These are phyloP conservation scores for Acrobasis suavella DNA, from an alignment of 2,888 invertebrate genomes.

Conservation along the genomic window DNA sequence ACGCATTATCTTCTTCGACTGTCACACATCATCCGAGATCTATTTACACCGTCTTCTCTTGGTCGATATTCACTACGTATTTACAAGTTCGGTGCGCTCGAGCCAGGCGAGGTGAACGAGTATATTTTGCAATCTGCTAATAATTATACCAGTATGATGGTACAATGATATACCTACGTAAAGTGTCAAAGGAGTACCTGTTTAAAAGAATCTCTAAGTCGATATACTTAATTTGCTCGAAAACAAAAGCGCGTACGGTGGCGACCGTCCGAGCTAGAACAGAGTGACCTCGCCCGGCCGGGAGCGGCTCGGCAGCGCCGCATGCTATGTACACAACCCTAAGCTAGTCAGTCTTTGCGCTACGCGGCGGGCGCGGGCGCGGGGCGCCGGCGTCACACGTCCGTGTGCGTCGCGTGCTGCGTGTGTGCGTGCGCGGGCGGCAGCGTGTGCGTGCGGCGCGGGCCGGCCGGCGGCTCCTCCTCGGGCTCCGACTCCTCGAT, in stretches of 20 bases:
- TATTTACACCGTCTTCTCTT: conserved; percentile 18
- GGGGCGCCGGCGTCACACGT: conserved; percentile 66
- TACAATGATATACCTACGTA: background rate
- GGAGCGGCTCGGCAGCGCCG: conserved; percentile 10
- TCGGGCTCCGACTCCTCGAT: conserved; percentile 94
- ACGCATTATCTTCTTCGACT: conserved; percentile 8
- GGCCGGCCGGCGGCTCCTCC: conserved; percentile 57
- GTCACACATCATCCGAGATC: conserved; percentile 1
- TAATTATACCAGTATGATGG: background rate
- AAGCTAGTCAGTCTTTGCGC: conserved; percentile 25
- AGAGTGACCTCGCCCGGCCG: too few relatives aligned
- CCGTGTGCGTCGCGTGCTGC: conserved; percentile 62
- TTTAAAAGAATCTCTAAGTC: too few relatives aligned
- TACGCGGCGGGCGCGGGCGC: conserved; percentile 32
- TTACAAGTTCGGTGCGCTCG: conserved; percentile 1
- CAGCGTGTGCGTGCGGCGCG: conserved; percentile 30
- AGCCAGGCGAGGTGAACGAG: background rate
- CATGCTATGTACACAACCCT: conserved; percentile 28
- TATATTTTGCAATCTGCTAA: background rate
- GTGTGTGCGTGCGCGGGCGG: conserved; percentile 33
- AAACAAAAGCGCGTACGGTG: background rate
- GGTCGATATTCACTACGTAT: conserved; percentile 14
- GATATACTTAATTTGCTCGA: too few relatives aligned
- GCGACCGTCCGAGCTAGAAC: background rate
- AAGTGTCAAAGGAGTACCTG: too few relatives aligned